Evolutionary conservation across 2,888 invertebrate genomes (phyloP).

Genomic region (Phaonia tiefii): DNA sequence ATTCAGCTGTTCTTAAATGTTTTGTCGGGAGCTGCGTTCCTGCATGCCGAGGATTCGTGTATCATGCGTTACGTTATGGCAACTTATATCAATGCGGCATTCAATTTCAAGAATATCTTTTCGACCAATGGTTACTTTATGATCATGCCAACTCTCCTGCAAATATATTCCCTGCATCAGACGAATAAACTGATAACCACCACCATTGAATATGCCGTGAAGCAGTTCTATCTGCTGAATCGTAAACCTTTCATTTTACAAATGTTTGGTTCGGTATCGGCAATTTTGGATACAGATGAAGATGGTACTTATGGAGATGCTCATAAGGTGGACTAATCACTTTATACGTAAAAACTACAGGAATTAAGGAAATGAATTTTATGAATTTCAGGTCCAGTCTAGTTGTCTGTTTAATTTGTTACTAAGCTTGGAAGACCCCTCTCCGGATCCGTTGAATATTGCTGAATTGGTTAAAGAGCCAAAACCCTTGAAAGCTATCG

Average conservation of each 20-base stretch:
- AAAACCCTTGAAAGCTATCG: conserved; percentile 95
- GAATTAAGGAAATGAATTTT: neutral
- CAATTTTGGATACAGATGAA: conserved; percentile 95
- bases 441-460: conserved; percentile 96
- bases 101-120: conserved; percentile 99
- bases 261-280: conserved; percentile 99
- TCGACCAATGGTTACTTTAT: conserved; percentile 98
- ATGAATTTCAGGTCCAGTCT: conserved; percentile 87
- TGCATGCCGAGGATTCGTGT: conserved; percentile 98
- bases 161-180: conserved; percentile 98
- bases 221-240: conserved; percentile 98
- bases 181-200: conserved; percentile 97
- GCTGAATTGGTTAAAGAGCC: conserved; percentile 95
- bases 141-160: conserved; percentile 98
- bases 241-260: conserved; percentile 98
- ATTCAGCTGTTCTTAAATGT: conserved; percentile 99
- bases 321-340: conserved; percentile 87
- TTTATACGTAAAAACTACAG: neutral
- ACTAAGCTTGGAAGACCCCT: conserved; percentile 95
- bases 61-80: conserved; percentile 97
- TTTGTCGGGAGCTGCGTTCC: conserved; percentile 95
- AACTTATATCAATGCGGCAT: conserved; percentile 97
- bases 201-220: conserved; percentile 98
- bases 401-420: conserved; percentile 95
- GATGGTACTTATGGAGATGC: conserved; percentile 94